Evolutionary conservation across 2,888 invertebrate genomes (phyloP), one percentile per base, ranked within the genome.

Genomic region (Neoitamus cyanurus): DNA sequence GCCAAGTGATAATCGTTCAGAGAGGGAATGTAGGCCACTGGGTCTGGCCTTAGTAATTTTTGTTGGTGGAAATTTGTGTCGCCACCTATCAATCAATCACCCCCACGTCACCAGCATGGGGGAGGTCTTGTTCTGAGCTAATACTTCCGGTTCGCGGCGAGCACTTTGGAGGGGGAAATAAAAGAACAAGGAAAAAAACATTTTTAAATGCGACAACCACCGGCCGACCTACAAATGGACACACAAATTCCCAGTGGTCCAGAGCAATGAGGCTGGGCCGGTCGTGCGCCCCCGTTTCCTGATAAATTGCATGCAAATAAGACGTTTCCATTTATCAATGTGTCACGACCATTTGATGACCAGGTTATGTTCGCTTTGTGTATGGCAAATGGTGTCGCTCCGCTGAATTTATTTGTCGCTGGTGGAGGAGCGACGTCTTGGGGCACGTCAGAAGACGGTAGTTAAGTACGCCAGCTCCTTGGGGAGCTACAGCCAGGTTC

Each of bases 261-360:
- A 34, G 37, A n/a, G 11, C 73, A 31, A 58, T 36, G 69, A 72
- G 48, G 46, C 37, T n/a, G 46, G 15, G 70, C 13, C 25, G 28
- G 28, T 69, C 75, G 28, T 42, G 75, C 75, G 85, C 83, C 68
- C 73, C 73, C 42, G 30, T 77, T 80, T 7, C 85, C 72, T 85
- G 84, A 85, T 84, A 85, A 85, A 85, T 85, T 85, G 84, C 73
- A 85, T 85, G 85, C 85, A 85, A 85, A 85, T 85, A 85, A 82
- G 84, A 80, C 73, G 36, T 82, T 83, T 73, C 82, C 82, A 85
- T 85, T 85, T 85, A 85, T 85, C 85, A 85, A 84, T 75, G 68
- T 85, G 84, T 84, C 85, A 85, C 73, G 46, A 83, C 30, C 82
- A 82, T 83, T 85, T 84, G 80, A 85, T 77, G 84, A 72, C 83